A percentile compares a stretch with the other conserved stretches of the same genome.
Conservation (phyloP, 2,888 invertebrate species). For the Fabriciana adippe region DNA sequence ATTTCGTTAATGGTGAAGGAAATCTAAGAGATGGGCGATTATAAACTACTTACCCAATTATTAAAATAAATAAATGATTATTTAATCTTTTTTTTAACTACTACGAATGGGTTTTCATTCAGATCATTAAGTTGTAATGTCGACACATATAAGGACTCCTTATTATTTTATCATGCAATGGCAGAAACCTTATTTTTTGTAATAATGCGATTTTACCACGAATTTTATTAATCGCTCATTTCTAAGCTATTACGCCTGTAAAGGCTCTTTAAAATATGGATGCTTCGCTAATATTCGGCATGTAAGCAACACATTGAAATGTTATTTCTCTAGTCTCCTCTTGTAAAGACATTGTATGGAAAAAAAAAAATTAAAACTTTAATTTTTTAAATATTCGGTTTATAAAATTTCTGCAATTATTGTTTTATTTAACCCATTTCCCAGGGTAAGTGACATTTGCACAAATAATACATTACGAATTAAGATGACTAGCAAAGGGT, state of each 20-base stretch:
- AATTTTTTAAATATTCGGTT: constrained; percentile 78
- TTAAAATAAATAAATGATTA: too few species aligned
- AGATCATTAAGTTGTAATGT: too few species aligned
- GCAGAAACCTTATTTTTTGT: too few species aligned
- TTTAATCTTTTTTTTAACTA: too few species aligned
- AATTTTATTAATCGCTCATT: constrained; percentile 5
- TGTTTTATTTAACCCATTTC: constrained; percentile 51
- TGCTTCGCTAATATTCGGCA: constrained; percentile 67
- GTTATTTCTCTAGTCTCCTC: constrained; percentile 81
- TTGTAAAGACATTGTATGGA: constrained; percentile 78
- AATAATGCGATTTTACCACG: too few species aligned
- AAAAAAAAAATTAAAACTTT: constrained; percentile 64
- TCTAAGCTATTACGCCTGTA: constrained; percentile 14
- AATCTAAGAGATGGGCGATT: constrained; percentile 11
- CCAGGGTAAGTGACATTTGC: neutral
- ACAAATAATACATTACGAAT: too few species aligned
- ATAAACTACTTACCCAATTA: neutral
- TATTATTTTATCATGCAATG: too few species aligned
- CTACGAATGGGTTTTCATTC: too few species aligned
- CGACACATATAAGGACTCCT: too few species aligned
- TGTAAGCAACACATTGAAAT: constrained; percentile 70
- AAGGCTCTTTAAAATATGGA: constrained; percentile 35
- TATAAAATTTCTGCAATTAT: constrained; percentile 76
- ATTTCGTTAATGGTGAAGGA: constrained; percentile 58
- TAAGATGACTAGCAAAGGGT: too few species aligned